These are phyloP conservation scores for Polia nebulosa DNA, from an alignment of 2,888 invertebrate species.

Conservation along the genomic window DNA sequence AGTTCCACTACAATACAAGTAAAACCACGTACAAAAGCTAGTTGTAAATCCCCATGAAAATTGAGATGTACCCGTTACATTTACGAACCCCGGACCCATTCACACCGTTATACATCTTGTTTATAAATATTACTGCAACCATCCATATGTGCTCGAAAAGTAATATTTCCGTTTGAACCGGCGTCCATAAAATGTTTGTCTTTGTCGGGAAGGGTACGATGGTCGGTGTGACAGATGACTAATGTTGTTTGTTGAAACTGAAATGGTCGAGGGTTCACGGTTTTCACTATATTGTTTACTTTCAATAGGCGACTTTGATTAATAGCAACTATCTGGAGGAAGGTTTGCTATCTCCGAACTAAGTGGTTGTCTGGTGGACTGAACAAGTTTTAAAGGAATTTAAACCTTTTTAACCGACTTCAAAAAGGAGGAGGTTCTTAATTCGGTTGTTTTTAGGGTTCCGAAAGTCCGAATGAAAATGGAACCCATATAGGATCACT, in stretches of 20 bases:
- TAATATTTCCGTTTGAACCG: constrained; percentile 72
- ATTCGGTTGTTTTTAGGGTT: no score
- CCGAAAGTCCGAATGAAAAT: no score
- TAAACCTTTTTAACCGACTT: no score
- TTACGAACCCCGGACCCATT: constrained; percentile 37
- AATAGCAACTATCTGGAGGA: constrained; percentile 75
- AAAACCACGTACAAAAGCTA: neutral
- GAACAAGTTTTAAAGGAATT: constrained; percentile 28
- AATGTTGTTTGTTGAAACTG: constrained; percentile 81
- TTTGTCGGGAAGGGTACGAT: constrained; percentile 75
- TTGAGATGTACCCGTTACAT: constrained; percentile 30
- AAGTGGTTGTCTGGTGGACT: constrained; percentile 55
- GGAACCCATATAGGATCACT: no score
- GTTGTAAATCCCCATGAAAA: constrained; percentile 15
- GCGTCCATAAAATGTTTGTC: constrained; percentile 77
- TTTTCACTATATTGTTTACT: constrained; percentile 79
- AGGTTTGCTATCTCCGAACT: constrained; percentile 64
- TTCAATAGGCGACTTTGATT: constrained; percentile 80
- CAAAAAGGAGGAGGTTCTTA: no score
- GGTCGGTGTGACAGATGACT: constrained; percentile 79
- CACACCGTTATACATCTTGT: constrained; percentile 58
- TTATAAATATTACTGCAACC: constrained; percentile 64
- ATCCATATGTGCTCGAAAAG: constrained; percentile 68
- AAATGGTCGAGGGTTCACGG: constrained; percentile 72
- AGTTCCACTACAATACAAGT: neutral